phyloP scores from a whole-genome alignment of 2,797 vertebrate genomes.

The Malacoctenus gilli region DNA sequence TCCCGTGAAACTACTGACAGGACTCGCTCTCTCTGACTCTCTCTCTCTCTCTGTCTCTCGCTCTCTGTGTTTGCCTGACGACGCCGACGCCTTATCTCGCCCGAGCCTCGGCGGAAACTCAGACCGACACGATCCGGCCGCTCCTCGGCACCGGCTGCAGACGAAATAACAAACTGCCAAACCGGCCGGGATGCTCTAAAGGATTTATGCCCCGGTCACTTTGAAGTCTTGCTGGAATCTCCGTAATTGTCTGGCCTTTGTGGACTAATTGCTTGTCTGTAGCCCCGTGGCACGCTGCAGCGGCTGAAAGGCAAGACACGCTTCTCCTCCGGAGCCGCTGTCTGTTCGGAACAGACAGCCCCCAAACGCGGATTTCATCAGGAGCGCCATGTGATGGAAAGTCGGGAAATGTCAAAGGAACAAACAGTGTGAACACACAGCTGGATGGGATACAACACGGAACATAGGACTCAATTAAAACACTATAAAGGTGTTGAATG shows the following conservation, averaged over 20 bases:
- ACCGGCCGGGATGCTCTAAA: slow-evolving; percentile 54
- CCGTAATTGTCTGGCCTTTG: slow-evolving; percentile 77
- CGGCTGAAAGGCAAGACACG: slow-evolving; percentile 48
- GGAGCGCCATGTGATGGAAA: no score
- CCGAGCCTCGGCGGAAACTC: slow-evolving; percentile 41
- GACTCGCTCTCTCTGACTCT: slow-evolving; percentile 16
- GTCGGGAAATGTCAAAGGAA: slow-evolving; percentile 22
- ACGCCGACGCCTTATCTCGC: slow-evolving; percentile 42
- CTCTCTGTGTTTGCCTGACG: slow-evolving; percentile 36
- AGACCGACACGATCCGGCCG: slow-evolving; percentile 60
- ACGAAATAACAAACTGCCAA: slow-evolving; percentile 66
- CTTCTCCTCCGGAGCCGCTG: slow-evolving; percentile 18
- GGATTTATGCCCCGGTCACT: slow-evolving; percentile 66
- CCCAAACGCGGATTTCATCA: slow-evolving; percentile 39
- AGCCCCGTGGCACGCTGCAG: slow-evolving; percentile 47
- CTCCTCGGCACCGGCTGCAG: slow-evolving; percentile 32
- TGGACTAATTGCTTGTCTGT: slow-evolving; percentile 76
- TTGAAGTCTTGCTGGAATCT: slow-evolving; percentile 69
- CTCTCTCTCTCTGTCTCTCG: not conserved
- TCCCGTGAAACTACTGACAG: slow-evolving; percentile 45
- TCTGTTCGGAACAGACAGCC: slow-evolving; percentile 43
- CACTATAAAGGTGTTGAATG: no score
- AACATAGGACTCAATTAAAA: not conserved
- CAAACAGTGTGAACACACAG: not conserved
- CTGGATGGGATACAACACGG: not conserved